Base-by-base conservation (phyloP, 2,797 vertebrate genomes). In the Lacerta viridis region DNA sequence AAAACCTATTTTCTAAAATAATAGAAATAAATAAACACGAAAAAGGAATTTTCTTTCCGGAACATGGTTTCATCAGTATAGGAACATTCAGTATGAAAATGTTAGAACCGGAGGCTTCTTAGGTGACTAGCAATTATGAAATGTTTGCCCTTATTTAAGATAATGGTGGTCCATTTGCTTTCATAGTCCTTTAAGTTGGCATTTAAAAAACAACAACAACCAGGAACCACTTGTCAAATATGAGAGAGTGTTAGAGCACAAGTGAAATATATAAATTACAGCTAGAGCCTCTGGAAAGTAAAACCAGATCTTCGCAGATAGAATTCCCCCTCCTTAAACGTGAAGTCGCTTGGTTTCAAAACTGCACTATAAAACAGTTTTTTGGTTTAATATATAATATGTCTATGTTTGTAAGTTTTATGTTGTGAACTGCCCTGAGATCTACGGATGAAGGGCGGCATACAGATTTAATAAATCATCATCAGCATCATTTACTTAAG, bases 81-180 rank as follows among this genome's bases (percentile, higher is more conserved):
- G 82, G 18, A 55, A 25, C 29, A 33, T 11, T 27, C 33, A 82
- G 7, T 18, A 64, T 36, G 50, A 11, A 82, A 64, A 82, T 43
- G 4, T 39, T 15, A 69, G 15, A 68, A 66, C 7, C 8, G 64
- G 23, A 66, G 9, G 46, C 29, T 71, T 76, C 43, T n/a, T 36
- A 43, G 18, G 64, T 25, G 39, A 43, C 36, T 64, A 64, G 36
- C 29, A 85, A 43, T 66, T 76, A n/a, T 20, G 36, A 78, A 86
- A 86, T 23, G 17, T 43, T 66, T 20, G 17, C 50, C 80, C 50
- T 90, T 20, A 55, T 84, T 33, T 80, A 84, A 88, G 84, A 4
- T 50, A 5, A 55, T 66, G 84, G 61, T 7, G 87, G 3, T 89
- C 3, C 2, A 15, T 80, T 72, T 76, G 33, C 23, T 78, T 17